Base-by-base conservation (phyloP, 2,888 invertebrate species). In the Tribolium freemani region DNA sequence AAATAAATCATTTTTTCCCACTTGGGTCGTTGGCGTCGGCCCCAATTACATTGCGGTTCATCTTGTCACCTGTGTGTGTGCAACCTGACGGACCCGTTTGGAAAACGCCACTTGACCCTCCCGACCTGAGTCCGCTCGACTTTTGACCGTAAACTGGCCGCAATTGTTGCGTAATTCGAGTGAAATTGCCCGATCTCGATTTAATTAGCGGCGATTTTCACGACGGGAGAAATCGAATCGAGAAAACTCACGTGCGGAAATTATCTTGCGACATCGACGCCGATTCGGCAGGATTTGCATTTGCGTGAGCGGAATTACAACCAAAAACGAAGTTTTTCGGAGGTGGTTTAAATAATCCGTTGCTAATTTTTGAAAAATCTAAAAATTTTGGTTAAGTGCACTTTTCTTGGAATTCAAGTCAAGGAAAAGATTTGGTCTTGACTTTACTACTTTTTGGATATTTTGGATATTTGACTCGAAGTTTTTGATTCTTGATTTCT, bases 201-300 rank as follows among this genome's bases (percentile, higher is more conserved):
- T 51, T 13, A 54, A 44, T 66, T 45, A 66, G 16, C 10, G 9
- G 30, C 31, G 38, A 53, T 61, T 63, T 70, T 70, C 70, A 70
- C 70, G 70, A 31, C 30, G 53, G 21, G 70, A 57, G 70, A 71
- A 71, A 71, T 71, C 70, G 64, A 71, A 71, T 64, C 70, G 64
- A 64, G 63, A 50, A 71, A 71, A 70, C 11, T 38, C 8, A 26
- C 48, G 57, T 26, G 13, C 46, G 16, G 16, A 16, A 16, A 67
- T 67, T 69, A 31, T 58, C 50, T 69, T 60, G 69, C 69, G 60
- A 51, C 51, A 69, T 13, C 13, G 60, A 51, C 26, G 26, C 26
- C 26, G 26, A 26, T 26, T 26, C 26, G 26, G 26, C 5, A 26
- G 26, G 26, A 26, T 51, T 51, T 51, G 51, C 51, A 51, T 50